Base-by-base conservation (phyloP, 2,888 invertebrate species). In the Cotesia congregata region DNA sequence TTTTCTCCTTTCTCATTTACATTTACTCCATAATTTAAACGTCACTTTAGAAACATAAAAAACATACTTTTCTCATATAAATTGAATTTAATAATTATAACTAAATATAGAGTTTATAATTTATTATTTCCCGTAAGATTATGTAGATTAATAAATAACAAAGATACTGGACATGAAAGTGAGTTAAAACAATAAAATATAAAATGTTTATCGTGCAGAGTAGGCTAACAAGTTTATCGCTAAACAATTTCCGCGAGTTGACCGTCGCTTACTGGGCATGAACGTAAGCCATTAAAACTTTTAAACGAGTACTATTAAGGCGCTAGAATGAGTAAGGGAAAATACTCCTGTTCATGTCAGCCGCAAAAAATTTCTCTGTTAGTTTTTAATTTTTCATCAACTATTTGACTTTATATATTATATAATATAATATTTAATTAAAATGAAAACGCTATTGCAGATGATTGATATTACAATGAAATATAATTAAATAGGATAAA, bases 391-490 rank as follows among this genome's bases (percentile, higher is more conserved):
- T 67, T 67, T 12, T 39, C 12, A 30, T 7, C 17, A 65, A 12
- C 12, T 6, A n/a, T 9, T 67, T 67, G 12, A n/a, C 30, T 50
- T 50, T 30, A 4, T 50, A 50, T 9, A 50, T 50, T 50, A 41
- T 9, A 12, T 50, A 50, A 30, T 20, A 7, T 30, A 30, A n/a
- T 15, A 4, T 12, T 12, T 12, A 50, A 7, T 30, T 5, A 17
- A 39, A 41, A 69, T 76, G 74, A 65, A 71, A 76, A 74, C 71
- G 64, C 72, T 71, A 65, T 74, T 77, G 61, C 68, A 30, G 30
- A 60, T 9, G 62, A 7, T 70, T n/a, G 61, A 40, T 5, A 17
- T 38, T 1, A 50, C 15, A 69, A 40, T 40, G 1, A 50, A 69
- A 4, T 30, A 30, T 30, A 30, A 15, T 41, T n/a, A 69, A 9